phyloP scores from a whole-genome alignment of 2,113 vertebrate genomes.

The Oncorhynchus tshawytscha region DNA sequence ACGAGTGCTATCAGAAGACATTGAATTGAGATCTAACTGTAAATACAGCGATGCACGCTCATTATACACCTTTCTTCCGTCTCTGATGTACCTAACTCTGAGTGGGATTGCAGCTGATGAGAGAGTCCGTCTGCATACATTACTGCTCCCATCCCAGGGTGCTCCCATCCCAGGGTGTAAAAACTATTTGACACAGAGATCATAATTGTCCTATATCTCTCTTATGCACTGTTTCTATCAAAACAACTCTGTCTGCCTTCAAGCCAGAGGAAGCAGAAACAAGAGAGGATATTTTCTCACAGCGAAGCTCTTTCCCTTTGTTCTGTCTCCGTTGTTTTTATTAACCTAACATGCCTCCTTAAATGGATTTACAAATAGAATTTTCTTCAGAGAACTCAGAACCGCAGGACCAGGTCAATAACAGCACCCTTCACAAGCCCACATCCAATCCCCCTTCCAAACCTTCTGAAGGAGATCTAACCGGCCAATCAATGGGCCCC shows the following conservation, averaged over 20 bases:
- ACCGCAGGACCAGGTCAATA: conserved; percentile 27
- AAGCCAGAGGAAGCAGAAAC: not conserved
- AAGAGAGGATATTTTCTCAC: conserved; percentile 9
- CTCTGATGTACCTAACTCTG: not conserved
- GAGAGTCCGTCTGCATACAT: conserved; percentile 1
- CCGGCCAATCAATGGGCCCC: conserved; percentile 41
- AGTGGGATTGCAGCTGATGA: conserved; percentile 10
- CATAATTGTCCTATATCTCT: conserved; percentile 15
- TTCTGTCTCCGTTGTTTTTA: conserved; percentile 17
- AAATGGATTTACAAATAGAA: conserved; percentile 36
- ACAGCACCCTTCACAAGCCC: conserved; percentile 21
- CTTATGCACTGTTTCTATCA: not conserved
- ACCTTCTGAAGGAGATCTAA: conserved; percentile 31
- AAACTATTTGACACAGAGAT: conserved; percentile 22
- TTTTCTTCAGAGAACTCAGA: conserved; percentile 11
- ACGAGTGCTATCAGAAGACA: no score
- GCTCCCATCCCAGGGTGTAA: not conserved
- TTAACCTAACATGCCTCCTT: conserved; percentile 32
- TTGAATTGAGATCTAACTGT: conserved; percentile 8
- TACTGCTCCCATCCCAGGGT: conserved; percentile 17
- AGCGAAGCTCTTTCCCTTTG: conserved; percentile 1
- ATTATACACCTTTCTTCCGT: not conserved
- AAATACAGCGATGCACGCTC: conserved; percentile 2
- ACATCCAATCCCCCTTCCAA: conserved; percentile 27
- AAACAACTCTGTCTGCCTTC: conserved; percentile 12